These are phyloP conservation scores for Catamblyrhynchus diadema DNA, from an alignment of 2,797 vertebrate genomes.

Conservation along the genomic window DNA sequence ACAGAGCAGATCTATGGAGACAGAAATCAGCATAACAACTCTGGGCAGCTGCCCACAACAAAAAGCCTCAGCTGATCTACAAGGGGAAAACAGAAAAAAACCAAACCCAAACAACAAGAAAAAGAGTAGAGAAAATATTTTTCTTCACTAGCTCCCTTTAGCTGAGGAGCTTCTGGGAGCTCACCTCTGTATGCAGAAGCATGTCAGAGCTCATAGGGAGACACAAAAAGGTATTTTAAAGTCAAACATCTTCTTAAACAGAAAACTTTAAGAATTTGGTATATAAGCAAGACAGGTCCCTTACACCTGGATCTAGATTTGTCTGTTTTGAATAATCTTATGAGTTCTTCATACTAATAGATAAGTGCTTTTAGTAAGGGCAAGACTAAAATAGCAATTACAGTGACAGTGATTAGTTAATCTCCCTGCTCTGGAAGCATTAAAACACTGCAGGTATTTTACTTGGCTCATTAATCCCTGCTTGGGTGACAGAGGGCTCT, in stretches of 20 bases:
- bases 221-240: background rate
- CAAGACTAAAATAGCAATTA: conserved; percentile 35
- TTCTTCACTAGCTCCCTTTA: background rate
- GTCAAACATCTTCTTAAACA: background rate
- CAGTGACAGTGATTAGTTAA: conserved; percentile 29
- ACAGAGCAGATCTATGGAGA: background rate
- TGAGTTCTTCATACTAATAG: background rate
- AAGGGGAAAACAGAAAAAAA: background rate
- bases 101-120: background rate
- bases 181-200: background rate
- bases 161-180: background rate
- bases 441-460: conserved; percentile 36
- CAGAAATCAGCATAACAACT: background rate
- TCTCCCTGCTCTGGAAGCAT: background rate
- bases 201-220: background rate
- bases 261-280: background rate
- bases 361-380: background rate
- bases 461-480: conserved; percentile 8
- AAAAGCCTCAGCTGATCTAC: background rate
- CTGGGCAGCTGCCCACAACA: background rate
- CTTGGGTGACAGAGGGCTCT: background rate
- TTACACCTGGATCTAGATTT: background rate
- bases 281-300: background rate
- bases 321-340: background rate
- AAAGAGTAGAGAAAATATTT: background rate